Base-by-base conservation (phyloP, 2,888 invertebrate genomes). In the Acholoe squamosa region DNA sequence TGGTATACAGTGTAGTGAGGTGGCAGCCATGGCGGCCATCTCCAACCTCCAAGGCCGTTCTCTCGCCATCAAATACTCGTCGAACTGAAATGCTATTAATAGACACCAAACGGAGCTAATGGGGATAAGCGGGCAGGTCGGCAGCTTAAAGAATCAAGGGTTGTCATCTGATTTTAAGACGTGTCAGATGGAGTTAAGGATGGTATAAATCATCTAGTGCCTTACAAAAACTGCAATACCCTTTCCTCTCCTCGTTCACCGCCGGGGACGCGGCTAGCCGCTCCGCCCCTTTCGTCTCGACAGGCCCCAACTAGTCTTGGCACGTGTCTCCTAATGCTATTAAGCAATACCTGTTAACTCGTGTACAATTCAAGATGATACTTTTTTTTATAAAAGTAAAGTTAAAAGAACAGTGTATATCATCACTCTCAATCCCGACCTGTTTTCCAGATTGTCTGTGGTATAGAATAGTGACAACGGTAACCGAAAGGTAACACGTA, bases 231-330 rank as follows among this genome's bases (percentile, higher is more conserved):
- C 43, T 43, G 43, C 43, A n/a, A n/a, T 61, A 5, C 19, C 1
- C 61, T 7, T 61, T 22, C 61, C 61, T 61, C 19, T 22, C 61
- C 61, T 61, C 3, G 61, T 19, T 22, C 61, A 61, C 61, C 25
- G 61, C 61, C 61, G 61, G 19, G 43, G 43, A 19, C 61, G 22
- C 61, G 61, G 22, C 61, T 61, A 22, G 61, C 5, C 43, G 43
- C 61, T n/a, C 61, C 61, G 61, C 61, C 61, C 61, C 61, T 61
- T n/a, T n/a, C 25, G 61, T 61, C 61, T n/a, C 61, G 61, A 61
- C 61, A n/a, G 14, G 61, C 61, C 22, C 3, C 22, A n/a, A n/a
- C 61, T n/a, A 19, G 61, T n/a, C 61, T 19, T 61, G 61, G 14
- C 61, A 19, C 61, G 19, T n/a, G 61, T 61, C 61, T 43, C 61